A percentile compares a stretch with the other conserved stretches of the same genome.
These are phyloP conservation scores for Pogona vitticeps DNA, from an alignment of 2,113 vertebrate genomes.

Conservation along the genomic window DNA sequence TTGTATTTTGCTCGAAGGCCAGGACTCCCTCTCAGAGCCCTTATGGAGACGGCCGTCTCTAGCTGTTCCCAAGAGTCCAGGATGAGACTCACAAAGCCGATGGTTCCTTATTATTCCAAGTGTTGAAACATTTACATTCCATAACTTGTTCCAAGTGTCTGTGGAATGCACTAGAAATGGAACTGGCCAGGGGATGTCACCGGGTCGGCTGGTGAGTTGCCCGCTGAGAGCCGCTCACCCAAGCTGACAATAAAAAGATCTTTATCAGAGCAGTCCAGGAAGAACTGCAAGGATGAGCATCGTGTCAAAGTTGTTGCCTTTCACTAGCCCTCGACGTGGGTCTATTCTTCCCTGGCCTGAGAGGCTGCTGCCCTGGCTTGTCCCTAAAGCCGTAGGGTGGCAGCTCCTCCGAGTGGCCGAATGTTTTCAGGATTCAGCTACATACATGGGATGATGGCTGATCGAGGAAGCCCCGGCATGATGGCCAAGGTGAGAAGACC, in stretches of 20 bases:
- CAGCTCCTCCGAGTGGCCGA: too few relatives aligned
- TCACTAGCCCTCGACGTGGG: neutral
- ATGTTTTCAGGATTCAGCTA: too few relatives aligned
- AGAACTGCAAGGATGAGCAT: too few relatives aligned
- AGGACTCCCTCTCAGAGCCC: neutral
- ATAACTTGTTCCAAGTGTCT: neutral
- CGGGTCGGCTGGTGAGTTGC: neutral
- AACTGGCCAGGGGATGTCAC: neutral
- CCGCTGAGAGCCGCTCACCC: neutral
- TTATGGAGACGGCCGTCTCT: neutral
- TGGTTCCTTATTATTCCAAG: neutral
- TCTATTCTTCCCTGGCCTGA: neutral
- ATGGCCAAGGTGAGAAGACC: too few relatives aligned
- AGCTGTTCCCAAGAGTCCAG: too few relatives aligned
- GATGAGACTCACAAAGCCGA: neutral
- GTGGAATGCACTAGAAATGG: neutral
- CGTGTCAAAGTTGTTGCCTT: neutral
- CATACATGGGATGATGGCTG: too few relatives aligned
- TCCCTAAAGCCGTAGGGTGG: neutral
- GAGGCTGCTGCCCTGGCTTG: neutral
- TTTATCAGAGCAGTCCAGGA: neutral
- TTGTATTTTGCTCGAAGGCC: neutral
- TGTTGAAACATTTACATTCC: neutral
- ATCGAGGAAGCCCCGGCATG: neutral
- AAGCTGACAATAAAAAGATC: fast-evolving